These are phyloP conservation scores for Anabas testudineus DNA, from an alignment of 2,797 vertebrate species.

Conservation along the genomic window DNA sequence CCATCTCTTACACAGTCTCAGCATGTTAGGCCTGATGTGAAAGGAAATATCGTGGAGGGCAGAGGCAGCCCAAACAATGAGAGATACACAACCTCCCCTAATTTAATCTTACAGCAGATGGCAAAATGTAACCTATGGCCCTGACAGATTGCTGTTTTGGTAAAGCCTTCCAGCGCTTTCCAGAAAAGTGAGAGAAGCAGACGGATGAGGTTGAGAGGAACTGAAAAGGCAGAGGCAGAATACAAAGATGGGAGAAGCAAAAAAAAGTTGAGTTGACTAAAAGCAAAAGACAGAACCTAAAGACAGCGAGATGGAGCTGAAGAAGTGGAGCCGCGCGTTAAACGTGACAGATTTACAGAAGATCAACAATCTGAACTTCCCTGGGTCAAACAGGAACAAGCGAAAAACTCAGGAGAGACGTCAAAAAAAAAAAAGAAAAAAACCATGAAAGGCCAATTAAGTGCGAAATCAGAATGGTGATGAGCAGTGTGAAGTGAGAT, in stretches of 20 bases:
- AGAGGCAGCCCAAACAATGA: slow-evolving; percentile 79
- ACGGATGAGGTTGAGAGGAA: slow-evolving; percentile 53
- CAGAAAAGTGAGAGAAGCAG: slow-evolving; percentile 57
- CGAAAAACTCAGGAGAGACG: slow-evolving; percentile 51
- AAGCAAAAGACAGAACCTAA: slow-evolving; percentile 7
- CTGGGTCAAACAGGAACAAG: slow-evolving; percentile 52
- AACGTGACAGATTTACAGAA: slow-evolving; percentile 53
- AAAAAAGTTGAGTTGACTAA: slow-evolving; percentile 15
- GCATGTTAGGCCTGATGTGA: slow-evolving; percentile 65
- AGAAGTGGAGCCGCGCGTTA: slow-evolving; percentile 26
- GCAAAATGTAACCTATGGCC: slow-evolving; percentile 82
- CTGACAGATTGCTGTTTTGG: slow-evolving; percentile 83
- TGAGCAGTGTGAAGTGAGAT: slow-evolving; percentile 34
- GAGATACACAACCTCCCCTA: slow-evolving; percentile 72
- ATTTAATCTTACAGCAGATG: slow-evolving; percentile 84
- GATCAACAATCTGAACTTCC: slow-evolving; percentile 55
- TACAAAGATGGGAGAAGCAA: slow-evolving; percentile 36
- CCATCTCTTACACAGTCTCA: slow-evolving; percentile 47
- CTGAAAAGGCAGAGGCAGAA: slow-evolving; percentile 40
- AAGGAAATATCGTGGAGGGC: slow-evolving; percentile 67
- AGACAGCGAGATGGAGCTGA: slow-evolving; percentile 19
- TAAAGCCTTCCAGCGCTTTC: slow-evolving; percentile 75
- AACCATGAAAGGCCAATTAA: slow-evolving; percentile 70
- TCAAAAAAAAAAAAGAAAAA: too few relatives aligned
- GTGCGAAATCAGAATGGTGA: slow-evolving; percentile 41